Conservation (phyloP, 2,797 vertebrate species). For the Simalia tracyae region DNA sequence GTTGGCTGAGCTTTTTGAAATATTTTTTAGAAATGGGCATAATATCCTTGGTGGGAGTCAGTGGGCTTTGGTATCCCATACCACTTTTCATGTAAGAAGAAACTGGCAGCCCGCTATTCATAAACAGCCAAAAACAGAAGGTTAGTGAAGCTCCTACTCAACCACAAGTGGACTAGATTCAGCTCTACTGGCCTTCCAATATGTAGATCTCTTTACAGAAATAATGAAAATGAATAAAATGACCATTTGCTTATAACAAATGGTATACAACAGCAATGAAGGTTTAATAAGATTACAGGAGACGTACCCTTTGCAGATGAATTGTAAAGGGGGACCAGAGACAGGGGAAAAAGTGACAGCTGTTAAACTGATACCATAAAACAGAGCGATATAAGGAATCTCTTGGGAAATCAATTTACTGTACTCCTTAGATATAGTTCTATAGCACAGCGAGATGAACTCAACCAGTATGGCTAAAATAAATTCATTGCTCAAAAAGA, state of each 20-base stretch:
- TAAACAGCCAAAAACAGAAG: not conserved
- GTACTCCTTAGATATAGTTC: not conserved
- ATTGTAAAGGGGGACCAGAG: not conserved
- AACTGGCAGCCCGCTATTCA: too few species aligned
- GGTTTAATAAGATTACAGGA: rapidly evolving
- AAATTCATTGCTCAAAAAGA: constrained; percentile 15
- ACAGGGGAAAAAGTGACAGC: constrained; percentile 1
- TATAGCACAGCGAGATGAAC: not conserved
- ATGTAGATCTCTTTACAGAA: too few species aligned
- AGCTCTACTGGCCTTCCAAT: not conserved
- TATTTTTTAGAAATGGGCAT: too few species aligned
- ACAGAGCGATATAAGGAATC: constrained; percentile 2
- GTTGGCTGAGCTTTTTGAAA: too few species aligned
- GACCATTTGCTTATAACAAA: not conserved
- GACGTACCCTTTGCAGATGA: not conserved
- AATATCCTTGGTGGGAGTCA: too few species aligned
- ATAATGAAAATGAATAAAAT: rapidly evolving
- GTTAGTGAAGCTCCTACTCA: not conserved
- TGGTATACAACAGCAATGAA: not conserved
- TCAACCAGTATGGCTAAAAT: not conserved
- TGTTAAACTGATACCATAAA: constrained; percentile 16
- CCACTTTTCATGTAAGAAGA: too few species aligned
- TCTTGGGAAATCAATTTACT: not conserved
- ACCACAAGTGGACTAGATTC: not conserved
- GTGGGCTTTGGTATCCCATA: too few species aligned